These are phyloP conservation scores for Scomber scombrus DNA, from an alignment of 2,113 vertebrate genomes.

Conservation along the genomic window DNA sequence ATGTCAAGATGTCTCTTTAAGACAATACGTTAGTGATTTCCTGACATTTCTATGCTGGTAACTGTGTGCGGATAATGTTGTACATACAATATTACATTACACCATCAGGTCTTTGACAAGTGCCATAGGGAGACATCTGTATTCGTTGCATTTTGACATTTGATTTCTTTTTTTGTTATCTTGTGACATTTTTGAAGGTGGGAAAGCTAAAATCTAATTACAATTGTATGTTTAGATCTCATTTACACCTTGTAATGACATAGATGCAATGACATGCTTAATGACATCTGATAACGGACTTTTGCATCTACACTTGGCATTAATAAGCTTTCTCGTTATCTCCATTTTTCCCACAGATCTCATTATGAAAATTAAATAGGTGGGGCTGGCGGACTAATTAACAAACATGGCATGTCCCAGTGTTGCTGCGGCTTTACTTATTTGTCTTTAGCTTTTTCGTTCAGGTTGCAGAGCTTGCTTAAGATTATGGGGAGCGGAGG, in stretches of 20 bases:
- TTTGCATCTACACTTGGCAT: constrained; percentile 15
- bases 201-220: too few species aligned
- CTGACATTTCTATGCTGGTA: not conserved
- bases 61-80: not conserved
- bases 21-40: not conserved
- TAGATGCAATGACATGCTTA: constrained; percentile 11
- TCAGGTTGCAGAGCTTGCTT: not conserved
- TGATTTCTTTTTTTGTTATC: too few species aligned
- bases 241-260: not conserved
- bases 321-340: constrained; percentile 16
- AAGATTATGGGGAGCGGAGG: not conserved
- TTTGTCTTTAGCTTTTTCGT: too few species aligned
- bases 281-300: constrained; percentile 27
- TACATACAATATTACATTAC: too few species aligned
- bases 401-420: too few species aligned
- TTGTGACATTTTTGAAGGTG: too few species aligned
- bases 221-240: too few species aligned
- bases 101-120: too few species aligned
- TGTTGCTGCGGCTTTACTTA: not conserved
- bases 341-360: not conserved
- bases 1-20: constrained; percentile 2
- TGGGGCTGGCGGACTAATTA: not conserved
- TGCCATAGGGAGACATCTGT: too few species aligned
- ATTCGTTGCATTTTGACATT: too few species aligned
- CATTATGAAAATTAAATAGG: constrained; percentile 27